These are phyloP conservation scores for Protobothrops flavoviridis DNA, from an alignment of 2,113 vertebrate species.

Conservation along the genomic window DNA sequence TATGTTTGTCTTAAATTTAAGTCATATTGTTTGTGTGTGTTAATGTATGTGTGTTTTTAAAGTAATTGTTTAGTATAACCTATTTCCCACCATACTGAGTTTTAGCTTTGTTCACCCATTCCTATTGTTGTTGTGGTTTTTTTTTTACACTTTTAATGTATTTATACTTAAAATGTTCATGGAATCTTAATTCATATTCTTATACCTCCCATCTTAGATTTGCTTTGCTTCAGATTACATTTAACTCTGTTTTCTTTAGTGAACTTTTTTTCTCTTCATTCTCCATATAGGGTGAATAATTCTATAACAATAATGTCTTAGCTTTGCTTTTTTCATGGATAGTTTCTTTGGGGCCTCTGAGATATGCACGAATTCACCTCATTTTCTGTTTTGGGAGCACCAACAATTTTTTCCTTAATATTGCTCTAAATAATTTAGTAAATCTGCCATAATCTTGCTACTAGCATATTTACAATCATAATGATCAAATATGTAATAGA, in stretches of 20 bases:
- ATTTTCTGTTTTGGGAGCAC: background rate
- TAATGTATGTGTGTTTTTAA: background rate
- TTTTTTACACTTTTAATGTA: slow-evolving; percentile 7
- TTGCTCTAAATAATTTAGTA: background rate
- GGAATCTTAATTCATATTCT: background rate
- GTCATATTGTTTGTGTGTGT: background rate
- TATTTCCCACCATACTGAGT: background rate
- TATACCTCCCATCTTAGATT: background rate
- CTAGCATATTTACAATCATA: background rate
- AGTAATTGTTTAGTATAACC: background rate
- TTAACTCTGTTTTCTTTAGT: background rate
- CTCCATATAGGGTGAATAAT: background rate
- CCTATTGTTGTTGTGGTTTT: background rate
- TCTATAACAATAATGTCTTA: background rate
- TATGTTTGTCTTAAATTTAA: background rate
- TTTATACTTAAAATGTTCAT: background rate
- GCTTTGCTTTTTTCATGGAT: background rate
- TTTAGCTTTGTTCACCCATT: background rate
- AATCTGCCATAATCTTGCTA: background rate
- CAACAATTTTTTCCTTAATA: background rate
- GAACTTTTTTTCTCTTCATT: slow-evolving; percentile 4
- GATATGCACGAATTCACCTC: background rate
- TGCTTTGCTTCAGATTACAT: background rate
- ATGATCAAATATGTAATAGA: background rate
- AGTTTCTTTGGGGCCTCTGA: slow-evolving; percentile 3